A percentile compares a stretch with the other conserved stretches of the same genome.
Evolutionary conservation across 2,113 vertebrate species (phyloP).

Genomic region (Emydocephalus ijimae): DNA sequence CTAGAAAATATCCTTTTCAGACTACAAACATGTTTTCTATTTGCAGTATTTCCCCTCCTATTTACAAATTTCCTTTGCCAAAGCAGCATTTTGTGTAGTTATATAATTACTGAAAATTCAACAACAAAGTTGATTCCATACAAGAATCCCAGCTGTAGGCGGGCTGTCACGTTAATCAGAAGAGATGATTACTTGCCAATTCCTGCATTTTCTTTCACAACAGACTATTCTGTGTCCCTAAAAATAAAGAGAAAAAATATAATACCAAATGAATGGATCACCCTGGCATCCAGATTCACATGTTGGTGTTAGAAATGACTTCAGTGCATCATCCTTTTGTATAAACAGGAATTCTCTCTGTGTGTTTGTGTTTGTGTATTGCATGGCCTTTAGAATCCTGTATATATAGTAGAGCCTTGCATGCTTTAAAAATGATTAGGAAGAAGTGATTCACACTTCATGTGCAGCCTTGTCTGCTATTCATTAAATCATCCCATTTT

Average conservation of each 20-base stretch:
- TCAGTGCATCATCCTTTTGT: neutral
- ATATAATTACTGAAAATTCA: constrained; percentile 27
- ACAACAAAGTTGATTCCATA: constrained; percentile 20
- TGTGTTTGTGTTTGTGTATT: neutral
- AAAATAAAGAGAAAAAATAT: neutral
- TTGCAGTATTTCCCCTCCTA: constrained; percentile 42
- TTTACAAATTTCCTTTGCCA: constrained; percentile 49
- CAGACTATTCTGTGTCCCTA: neutral
- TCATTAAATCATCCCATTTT: neutral
- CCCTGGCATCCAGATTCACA: neutral
- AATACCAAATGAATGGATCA: neutral
- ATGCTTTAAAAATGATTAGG: neutral
- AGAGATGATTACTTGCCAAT: neutral
- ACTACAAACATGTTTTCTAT: constrained; percentile 49
- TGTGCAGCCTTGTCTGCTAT: neutral
- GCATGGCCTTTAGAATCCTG: neutral
- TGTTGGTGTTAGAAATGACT: neutral
- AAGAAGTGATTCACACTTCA: neutral
- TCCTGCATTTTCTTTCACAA: neutral
- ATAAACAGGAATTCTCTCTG: neutral
- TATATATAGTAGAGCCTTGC: neutral
- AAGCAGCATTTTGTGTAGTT: constrained; percentile 36
- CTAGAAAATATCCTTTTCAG: constrained; percentile 48
- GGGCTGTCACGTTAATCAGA: neutral
- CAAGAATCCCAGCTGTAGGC: constrained; percentile 11